phyloP scores from a whole-genome alignment of 64 coral and sea anemone species.

The Pocillopora damicornis region DNA sequence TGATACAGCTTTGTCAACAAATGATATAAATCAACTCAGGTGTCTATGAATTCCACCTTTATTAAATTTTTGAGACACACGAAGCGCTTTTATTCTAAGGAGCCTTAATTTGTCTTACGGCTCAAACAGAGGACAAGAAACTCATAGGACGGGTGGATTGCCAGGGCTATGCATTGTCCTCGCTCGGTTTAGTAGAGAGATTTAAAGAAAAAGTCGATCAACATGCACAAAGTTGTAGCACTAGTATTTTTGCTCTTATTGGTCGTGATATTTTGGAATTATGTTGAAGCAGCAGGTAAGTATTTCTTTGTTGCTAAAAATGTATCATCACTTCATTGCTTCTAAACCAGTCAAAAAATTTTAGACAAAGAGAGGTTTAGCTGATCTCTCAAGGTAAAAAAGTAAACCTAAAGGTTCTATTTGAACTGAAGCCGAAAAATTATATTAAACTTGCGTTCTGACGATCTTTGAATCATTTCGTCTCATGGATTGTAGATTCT shows the following conservation, averaged over 20 bases:
- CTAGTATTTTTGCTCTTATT: neutral
- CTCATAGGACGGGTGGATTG: neutral
- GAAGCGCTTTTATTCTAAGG: neutral
- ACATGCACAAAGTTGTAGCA: neutral
- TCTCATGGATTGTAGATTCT: too few species aligned
- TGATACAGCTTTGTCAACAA: constrained; percentile 2
- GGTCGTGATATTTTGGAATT: constrained; percentile 1
- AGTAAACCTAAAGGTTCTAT: too few species aligned
- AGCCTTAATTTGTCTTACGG: neutral
- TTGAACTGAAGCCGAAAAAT: too few species aligned
- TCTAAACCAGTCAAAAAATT: too few species aligned
- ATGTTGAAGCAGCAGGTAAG: constrained; percentile 1
- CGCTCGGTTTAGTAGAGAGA: neutral
- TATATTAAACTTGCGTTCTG: too few species aligned
- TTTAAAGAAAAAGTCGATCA: neutral
- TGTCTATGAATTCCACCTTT: neutral
- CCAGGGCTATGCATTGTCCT: neutral
- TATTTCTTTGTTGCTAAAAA: neutral
- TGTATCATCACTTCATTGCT: neutral
- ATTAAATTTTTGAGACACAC: neutral
- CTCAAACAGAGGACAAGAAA: neutral
- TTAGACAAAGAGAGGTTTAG: too few species aligned
- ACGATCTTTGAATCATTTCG: too few species aligned
- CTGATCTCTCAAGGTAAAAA: too few species aligned
- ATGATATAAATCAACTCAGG: constrained; percentile 10